These are phyloP conservation scores for Ornithoptera priamus DNA, from an alignment of 2,888 invertebrate species.

Conservation along the genomic window DNA sequence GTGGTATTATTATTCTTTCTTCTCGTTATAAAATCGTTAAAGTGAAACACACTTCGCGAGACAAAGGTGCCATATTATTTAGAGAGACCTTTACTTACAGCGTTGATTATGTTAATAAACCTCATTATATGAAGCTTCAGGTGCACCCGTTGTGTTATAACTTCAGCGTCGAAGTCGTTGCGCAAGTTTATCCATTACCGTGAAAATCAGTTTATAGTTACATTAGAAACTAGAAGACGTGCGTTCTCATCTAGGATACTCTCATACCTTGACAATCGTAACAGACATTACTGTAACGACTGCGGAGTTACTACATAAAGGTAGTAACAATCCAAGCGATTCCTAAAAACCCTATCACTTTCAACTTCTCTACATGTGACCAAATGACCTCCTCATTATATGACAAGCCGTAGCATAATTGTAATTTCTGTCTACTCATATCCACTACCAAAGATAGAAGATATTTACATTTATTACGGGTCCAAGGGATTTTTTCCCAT, in stretches of 20 bases:
- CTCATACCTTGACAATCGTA: neutral
- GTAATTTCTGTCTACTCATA: no score
- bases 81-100: neutral
- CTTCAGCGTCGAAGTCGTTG: neutral
- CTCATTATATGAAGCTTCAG: constrained; percentile 18
- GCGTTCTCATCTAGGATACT: neutral
- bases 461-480: no score
- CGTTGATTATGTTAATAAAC: constrained; percentile 7
- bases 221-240: neutral
- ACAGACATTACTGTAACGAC: neutral
- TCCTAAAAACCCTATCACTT: neutral
- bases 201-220: constrained; percentile 4
- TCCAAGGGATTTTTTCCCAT: no score
- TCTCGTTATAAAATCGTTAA: no score
- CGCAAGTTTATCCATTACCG: constrained; percentile 7
- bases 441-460: no score
- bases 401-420: neutral
- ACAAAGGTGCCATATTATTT: no score
- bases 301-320: neutral
- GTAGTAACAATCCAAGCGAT: neutral
- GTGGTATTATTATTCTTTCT: no score
- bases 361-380: neutral
- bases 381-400: neutral
- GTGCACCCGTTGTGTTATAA: neutral
- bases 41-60: no score